Evolutionary conservation across 2,797 vertebrate species (phyloP).

Genomic region (Cuculus canorus): DNA sequence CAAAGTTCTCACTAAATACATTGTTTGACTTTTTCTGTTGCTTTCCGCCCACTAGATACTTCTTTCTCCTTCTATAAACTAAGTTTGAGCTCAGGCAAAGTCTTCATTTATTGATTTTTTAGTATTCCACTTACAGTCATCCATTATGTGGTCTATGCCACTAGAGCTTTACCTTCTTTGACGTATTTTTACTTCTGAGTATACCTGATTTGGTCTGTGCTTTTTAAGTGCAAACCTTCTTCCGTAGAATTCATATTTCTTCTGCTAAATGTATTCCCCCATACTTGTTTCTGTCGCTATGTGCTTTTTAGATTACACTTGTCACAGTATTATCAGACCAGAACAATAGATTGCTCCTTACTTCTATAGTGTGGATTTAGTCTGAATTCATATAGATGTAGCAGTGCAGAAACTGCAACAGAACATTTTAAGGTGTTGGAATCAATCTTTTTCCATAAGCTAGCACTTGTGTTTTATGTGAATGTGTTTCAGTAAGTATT

Average conservation of each 20-base stretch:
- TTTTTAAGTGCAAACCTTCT: constrained; percentile 3
- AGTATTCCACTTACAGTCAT: background rate
- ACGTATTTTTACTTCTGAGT: background rate
- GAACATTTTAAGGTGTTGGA: background rate
- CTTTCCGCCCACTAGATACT: background rate
- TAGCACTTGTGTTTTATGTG: background rate
- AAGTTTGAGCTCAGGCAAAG: background rate
- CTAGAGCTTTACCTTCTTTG: background rate
- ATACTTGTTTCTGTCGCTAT: background rate
- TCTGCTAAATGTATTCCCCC: background rate
- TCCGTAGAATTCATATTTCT: background rate
- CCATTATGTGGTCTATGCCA: background rate
- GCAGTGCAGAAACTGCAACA: background rate
- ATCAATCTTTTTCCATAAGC: background rate
- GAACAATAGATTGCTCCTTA: background rate
- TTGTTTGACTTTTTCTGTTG: background rate
- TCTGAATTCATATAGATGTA: background rate
- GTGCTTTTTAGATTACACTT: background rate
- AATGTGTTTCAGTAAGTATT: background rate
- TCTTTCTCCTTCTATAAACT: background rate
- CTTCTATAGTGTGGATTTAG: background rate
- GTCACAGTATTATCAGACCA: background rate
- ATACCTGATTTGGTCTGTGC: background rate
- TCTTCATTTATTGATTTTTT: background rate
- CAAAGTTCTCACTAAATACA: background rate